Evolutionary conservation across 2,888 invertebrate species (phyloP).

Genomic region (Cantharis flavilabris): DNA sequence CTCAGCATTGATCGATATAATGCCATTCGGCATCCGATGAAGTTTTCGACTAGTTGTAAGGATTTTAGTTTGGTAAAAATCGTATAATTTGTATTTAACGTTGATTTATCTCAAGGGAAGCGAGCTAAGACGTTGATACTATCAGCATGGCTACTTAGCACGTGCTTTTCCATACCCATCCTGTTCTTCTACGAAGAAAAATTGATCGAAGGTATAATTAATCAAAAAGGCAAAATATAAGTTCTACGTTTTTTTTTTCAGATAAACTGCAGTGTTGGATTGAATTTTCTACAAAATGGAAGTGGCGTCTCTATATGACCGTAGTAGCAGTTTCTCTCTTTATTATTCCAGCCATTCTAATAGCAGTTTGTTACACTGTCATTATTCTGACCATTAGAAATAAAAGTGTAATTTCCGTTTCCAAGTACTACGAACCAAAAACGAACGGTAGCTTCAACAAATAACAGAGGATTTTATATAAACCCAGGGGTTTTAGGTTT

Average conservation of each 20-base stretch:
- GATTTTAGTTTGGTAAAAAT: conserved; percentile 44
- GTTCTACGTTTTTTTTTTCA: conserved; percentile 39
- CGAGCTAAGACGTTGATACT: conserved; percentile 78
- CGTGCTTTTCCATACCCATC: conserved; percentile 79
- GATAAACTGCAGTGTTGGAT: conserved; percentile 84
- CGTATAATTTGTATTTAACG: neutral
- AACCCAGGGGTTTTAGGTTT: conserved; percentile 32
- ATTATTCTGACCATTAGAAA: conserved; percentile 91
- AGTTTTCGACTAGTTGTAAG: conserved; percentile 91
- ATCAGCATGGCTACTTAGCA: conserved; percentile 80
- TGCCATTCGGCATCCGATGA: conserved; percentile 92
- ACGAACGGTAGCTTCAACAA: neutral
- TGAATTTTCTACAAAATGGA: conserved; percentile 70
- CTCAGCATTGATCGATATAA: conserved; percentile 90
- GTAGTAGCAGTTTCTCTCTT: conserved; percentile 79
- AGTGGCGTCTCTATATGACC: conserved; percentile 88
- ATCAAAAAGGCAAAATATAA: neutral
- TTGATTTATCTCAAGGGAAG: conserved; percentile 67
- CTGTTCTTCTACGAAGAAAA: conserved; percentile 79
- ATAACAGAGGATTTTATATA: neutral
- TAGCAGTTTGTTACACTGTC: conserved; percentile 83
- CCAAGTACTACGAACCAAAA: conserved; percentile 9
- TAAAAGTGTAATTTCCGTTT: conserved; percentile 59
- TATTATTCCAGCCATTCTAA: conserved; percentile 81
- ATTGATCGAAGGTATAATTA: conserved; percentile 66